phyloP scores from a whole-genome alignment of 1,140 invertebrate genomes.

The Littorina saxatilis region DNA sequence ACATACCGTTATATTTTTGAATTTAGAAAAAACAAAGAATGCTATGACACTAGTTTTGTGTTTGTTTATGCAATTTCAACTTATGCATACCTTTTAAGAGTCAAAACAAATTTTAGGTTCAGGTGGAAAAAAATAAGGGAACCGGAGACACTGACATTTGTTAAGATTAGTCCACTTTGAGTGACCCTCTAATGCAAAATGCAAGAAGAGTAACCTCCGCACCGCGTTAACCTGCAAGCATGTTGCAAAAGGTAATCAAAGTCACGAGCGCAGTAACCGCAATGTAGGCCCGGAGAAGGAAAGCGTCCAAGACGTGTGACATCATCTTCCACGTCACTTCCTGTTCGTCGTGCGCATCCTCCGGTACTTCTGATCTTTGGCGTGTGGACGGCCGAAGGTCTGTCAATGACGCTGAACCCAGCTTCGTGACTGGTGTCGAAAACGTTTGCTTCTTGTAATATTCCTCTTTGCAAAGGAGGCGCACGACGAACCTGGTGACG shows the following conservation, averaged over 20 bases:
- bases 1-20: too few relatives aligned
- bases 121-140: background rate
- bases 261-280: background rate
- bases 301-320: slow-evolving; percentile 19
- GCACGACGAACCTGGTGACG: background rate
- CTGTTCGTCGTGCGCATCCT: background rate
- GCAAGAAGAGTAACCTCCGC: too few relatives aligned
- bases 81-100: background rate
- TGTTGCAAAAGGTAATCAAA: background rate
- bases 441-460: background rate
- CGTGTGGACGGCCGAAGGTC: background rate
- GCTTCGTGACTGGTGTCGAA: background rate
- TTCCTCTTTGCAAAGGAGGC: slow-evolving; percentile 12
- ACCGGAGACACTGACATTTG: too few relatives aligned
- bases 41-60: too few relatives aligned
- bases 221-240: background rate
- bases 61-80: too few relatives aligned
- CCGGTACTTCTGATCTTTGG: background rate
- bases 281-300: slow-evolving; percentile 28
- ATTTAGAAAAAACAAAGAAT: too few relatives aligned
- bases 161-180: background rate
- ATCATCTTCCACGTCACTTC: slow-evolving; percentile 38
- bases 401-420: background rate
- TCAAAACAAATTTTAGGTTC: background rate
- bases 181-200: too few relatives aligned